These are phyloP conservation scores for Melipona quadrifasciata DNA, from an alignment of 1,140 invertebrate genomes.

Conservation along the genomic window DNA sequence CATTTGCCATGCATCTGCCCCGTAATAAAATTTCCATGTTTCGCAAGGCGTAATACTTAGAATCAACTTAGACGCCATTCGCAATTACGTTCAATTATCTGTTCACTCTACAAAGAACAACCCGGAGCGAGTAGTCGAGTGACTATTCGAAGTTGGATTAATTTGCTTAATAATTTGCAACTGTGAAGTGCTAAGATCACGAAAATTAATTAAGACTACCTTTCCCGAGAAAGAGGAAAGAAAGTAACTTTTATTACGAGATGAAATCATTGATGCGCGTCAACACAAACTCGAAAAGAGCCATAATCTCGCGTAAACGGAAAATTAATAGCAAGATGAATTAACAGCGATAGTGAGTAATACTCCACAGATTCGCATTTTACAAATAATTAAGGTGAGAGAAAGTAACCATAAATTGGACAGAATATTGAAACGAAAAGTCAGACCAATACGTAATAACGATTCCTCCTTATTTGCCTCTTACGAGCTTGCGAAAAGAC, in stretches of 20 bases:
- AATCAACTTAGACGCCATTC: not conserved
- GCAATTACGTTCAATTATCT: not conserved
- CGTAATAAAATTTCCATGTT: conserved; percentile 7
- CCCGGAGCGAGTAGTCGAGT: not conserved
- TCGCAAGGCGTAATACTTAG: not conserved
- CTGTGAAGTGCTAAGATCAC: not conserved
- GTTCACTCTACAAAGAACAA: not conserved
- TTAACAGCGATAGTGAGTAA: not conserved
- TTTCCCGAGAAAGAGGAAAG: not conserved
- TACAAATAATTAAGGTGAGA: not conserved
- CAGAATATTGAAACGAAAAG: too few relatives aligned
- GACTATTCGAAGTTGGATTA: not conserved
- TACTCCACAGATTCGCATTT: not conserved
- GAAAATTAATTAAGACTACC: not conserved
- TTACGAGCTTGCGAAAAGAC: too few relatives aligned
- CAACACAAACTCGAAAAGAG: not conserved
- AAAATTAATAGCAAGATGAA: not conserved
- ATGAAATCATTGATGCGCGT: not conserved
- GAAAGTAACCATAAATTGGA: not conserved
- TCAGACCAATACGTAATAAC: too few relatives aligned
- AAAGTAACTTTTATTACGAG: not conserved
- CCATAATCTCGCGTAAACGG: not conserved
- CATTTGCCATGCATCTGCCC: conserved; percentile 1
- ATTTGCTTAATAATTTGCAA: not conserved
- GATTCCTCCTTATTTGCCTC: too few relatives aligned